Percentiles rank a stretch among this genome's conserved stretches.
Conservation (phyloP, 2,888 invertebrate genomes). For the Platycnemis pennipes region DNA sequence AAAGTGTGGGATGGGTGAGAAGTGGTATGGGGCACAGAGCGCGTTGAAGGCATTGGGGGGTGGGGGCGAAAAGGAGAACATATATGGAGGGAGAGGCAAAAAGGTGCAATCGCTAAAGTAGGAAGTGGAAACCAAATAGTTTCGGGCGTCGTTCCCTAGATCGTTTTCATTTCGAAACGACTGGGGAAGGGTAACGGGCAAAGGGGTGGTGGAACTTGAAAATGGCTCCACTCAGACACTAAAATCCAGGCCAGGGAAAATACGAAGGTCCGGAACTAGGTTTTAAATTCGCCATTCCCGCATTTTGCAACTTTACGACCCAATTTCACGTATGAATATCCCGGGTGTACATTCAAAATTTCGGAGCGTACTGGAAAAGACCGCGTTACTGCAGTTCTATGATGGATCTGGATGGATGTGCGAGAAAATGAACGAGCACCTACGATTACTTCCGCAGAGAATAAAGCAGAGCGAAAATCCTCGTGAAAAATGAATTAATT, state of each 20-base stretch:
- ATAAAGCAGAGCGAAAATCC: too few species aligned
- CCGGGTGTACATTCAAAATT: background rate
- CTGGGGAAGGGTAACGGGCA: background rate
- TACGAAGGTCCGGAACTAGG: background rate
- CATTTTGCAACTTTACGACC: background rate
- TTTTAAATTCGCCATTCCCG: background rate
- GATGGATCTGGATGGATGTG: background rate
- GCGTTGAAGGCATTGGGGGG: background rate
- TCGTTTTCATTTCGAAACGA: background rate
- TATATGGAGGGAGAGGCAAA: background rate
- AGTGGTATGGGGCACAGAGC: background rate
- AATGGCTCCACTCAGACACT: background rate
- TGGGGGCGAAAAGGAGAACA: background rate
- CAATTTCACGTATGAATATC: background rate
- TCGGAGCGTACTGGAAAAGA: background rate
- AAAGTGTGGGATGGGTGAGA: background rate
- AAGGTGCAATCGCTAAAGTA: too few species aligned
- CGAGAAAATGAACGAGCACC: background rate
- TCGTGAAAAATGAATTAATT: too few species aligned
- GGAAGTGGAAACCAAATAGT: constrained; percentile 30
- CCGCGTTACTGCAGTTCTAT: background rate
- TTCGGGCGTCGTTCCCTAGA: background rate
- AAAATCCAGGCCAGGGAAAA: background rate
- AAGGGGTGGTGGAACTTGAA: background rate
- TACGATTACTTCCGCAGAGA: background rate